Evolutionary conservation across 2,113 vertebrate species (phyloP).

Genomic region (Sarotherodon lohbergeri): DNA sequence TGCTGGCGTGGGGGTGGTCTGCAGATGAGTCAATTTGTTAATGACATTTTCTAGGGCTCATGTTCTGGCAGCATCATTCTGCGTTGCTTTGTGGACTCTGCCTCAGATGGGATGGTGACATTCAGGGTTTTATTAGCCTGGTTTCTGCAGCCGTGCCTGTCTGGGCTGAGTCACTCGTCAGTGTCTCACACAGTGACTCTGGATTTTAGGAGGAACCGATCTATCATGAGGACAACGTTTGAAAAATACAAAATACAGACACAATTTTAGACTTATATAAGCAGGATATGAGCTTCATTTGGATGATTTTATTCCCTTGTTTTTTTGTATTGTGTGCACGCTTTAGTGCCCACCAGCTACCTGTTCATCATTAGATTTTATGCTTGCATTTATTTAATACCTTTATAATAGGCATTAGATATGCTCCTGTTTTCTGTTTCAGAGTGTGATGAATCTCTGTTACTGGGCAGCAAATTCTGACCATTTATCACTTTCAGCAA

Average conservation of each 20-base stretch:
- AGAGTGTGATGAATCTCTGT: background rate
- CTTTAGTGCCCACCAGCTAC: background rate
- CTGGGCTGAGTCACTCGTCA: constrained; percentile 13
- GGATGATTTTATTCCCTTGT: background rate
- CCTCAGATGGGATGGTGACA: background rate
- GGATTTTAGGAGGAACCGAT: background rate
- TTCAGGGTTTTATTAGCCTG: background rate
- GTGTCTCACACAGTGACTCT: background rate
- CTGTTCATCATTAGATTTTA: background rate
- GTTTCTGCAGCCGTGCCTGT: background rate
- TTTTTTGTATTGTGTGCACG: background rate
- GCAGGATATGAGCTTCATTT: background rate
- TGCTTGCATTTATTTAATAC: background rate
- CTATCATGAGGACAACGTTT: background rate
- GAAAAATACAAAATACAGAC: background rate
- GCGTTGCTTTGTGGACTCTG: background rate
- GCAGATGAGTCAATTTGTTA: constrained; percentile 37
- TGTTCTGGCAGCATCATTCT: constrained; percentile 5
- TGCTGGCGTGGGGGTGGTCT: background rate
- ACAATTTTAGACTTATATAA: background rate
- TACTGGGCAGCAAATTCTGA: background rate
- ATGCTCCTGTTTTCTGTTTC: background rate
- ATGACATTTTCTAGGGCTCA: constrained; percentile 26
- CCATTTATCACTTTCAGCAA: background rate
- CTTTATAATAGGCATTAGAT: background rate